Percentiles rank a stretch among this genome's conserved stretches.
Conservation (phyloP, 2,797 vertebrate species). For the Melanotaenia pygmaea region DNA sequence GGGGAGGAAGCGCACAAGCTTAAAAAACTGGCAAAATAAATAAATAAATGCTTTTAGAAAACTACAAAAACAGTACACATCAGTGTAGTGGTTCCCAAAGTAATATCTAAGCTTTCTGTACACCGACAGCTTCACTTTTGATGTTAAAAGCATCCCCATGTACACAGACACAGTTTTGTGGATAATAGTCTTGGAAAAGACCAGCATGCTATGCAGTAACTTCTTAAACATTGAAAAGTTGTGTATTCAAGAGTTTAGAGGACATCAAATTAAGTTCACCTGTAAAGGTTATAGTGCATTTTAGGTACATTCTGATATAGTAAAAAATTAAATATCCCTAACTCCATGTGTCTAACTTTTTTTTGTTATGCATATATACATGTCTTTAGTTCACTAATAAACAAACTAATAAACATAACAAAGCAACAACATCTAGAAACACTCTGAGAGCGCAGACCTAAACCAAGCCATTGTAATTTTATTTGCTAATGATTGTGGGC, state of each 20-base stretch:
- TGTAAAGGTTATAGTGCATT: no score
- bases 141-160: conserved; percentile 20
- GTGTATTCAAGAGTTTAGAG: no score
- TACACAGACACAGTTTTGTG: not conserved
- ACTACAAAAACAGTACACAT: conserved; percentile 31
- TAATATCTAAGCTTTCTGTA: conserved; percentile 26
- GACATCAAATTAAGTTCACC: no score
- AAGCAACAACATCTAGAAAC: not conserved
- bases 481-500: no score
- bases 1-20: conserved; percentile 46
- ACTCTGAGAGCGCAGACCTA: no score
- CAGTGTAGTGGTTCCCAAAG: conserved; percentile 59
- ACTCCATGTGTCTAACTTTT: not conserved
- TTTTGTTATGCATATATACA: not conserved
- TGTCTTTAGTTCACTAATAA: not conserved
- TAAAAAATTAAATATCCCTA: no score
- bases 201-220: no score
- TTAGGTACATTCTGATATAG: no score
- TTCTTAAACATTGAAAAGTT: no score
- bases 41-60: conserved; percentile 41
- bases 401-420: not conserved
- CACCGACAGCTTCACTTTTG: conserved; percentile 31
- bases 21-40: conserved; percentile 68
- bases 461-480: no score
- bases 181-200: no score